Evolutionary conservation across 2,888 invertebrate genomes (phyloP), one percentile per base, ranked within the genome.

Genomic region (Notodonta ziczac): DNA sequence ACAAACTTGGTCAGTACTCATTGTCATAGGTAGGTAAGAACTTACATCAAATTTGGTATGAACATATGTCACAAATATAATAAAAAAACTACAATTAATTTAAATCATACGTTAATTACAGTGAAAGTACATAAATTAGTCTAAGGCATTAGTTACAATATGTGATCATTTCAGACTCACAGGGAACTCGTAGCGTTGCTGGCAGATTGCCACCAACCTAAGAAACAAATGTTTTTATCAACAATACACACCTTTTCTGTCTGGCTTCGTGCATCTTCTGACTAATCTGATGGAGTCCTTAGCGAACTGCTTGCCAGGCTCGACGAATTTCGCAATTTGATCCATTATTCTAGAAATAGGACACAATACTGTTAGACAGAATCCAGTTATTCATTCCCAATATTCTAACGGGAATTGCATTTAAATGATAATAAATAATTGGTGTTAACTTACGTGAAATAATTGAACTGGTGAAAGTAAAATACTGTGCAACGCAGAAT

Each of bases 261-360:
- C 99, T 60, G 99, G 99, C 93, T 99, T 99, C 62, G 99, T 99
- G 93, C 99, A 99, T 89, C 99, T 97, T 92, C 99, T 99, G 51
- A 99, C 98, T 84, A 99, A 95, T 93, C 99, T 96, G 83, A 99
- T 96, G 42, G 99, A 99, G 91, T 99, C 99, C 94, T 99, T 99
- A 83, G 98, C 96, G 90, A 99, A 99, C 88, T 98, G 97, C 87
- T 97, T 97, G 73, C 97, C 98, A 82, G 99, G 99, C 90, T 99
- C 98, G 66, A 98, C 95, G 83, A 98, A 97, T 91, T 97, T 97
- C 74, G 97, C 96, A 82, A 99, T 97, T 95, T 99, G 99, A 95
- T 99, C 99, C 99, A 99, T 99, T 90, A 69, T 90, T 89, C 91
- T 91, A 86, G 75, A 89, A 88, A 66, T 66, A 73, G 72, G 65